Evolutionary conservation across 1,140 invertebrate species (phyloP).

Genomic region (Oryctes rhinoceros): DNA sequence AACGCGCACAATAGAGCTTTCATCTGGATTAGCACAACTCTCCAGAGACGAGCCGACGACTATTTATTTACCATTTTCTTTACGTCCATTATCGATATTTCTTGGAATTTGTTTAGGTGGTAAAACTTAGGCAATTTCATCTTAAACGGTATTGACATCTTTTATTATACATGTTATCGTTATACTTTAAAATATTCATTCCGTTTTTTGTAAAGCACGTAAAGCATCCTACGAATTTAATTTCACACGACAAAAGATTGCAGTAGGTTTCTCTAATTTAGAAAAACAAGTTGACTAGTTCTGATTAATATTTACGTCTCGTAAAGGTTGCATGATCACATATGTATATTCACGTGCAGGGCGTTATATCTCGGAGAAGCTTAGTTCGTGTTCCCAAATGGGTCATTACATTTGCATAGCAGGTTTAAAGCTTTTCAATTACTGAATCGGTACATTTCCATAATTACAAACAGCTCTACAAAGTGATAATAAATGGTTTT

Average conservation of each 20-base stretch:
- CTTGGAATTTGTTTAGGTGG: slow-evolving; percentile 22
- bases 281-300: no score
- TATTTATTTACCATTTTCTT: slow-evolving; percentile 54
- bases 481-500: no score
- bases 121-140: neutral
- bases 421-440: slow-evolving; percentile 30
- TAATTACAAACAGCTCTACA: slow-evolving; percentile 14
- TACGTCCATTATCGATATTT: slow-evolving; percentile 41
- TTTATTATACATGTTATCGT: no score
- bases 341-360: no score
- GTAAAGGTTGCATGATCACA: no score
- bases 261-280: no score
- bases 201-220: no score
- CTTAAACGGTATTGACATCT: neutral
- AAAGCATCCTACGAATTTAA: no score
- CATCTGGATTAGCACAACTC: slow-evolving; percentile 57
- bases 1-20: slow-evolving; percentile 54
- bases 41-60: slow-evolving; percentile 48
- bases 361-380: no score
- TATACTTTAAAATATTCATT: no score
- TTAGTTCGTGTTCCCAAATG: slow-evolving; percentile 3
- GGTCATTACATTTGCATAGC: slow-evolving; percentile 25
- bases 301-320: no score
- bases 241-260: no score
- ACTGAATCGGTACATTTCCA: slow-evolving; percentile 9